phyloP scores from a whole-genome alignment of 2,888 invertebrate genomes.

The Amaurobius ferox region DNA sequence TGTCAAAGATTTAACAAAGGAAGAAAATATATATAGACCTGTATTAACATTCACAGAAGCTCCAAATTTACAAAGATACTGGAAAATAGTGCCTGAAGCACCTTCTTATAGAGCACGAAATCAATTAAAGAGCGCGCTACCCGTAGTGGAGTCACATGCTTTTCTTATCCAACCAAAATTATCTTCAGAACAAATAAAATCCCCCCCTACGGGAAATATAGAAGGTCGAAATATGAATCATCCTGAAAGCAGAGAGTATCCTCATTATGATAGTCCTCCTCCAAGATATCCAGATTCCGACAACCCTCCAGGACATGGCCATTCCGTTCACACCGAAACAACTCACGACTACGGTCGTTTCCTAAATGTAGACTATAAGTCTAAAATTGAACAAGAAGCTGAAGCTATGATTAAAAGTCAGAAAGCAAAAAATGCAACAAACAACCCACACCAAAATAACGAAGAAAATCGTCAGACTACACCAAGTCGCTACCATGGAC shows the following conservation, averaged over 20 bases:
- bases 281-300: background rate
- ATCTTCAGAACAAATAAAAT: constrained; percentile 22
- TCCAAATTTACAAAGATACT: background rate
- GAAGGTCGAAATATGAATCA: background rate
- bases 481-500: background rate
- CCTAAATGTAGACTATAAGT: constrained; percentile 31
- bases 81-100: background rate
- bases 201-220: background rate
- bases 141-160: constrained; percentile 39
- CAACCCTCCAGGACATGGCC: background rate
- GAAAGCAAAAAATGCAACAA: constrained; percentile 14
- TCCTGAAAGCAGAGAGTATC: background rate
- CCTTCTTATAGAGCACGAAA: background rate
- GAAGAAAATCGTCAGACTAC: background rate
- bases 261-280: background rate
- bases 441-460: background rate
- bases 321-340: constrained; percentile 20
- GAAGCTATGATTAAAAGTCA: constrained; percentile 38
- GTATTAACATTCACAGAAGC: background rate
- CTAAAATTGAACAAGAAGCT: constrained; percentile 48
- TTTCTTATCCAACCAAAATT: constrained; percentile 45
- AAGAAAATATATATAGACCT: background rate
- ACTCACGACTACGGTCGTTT: constrained; percentile 28
- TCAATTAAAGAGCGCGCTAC: background rate
- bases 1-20: background rate